Evolutionary conservation across 92 coral and sea anemone species (phyloP), one percentile per base, ranked within the genome.

Genomic region (Isaurus tuberculatus): DNA sequence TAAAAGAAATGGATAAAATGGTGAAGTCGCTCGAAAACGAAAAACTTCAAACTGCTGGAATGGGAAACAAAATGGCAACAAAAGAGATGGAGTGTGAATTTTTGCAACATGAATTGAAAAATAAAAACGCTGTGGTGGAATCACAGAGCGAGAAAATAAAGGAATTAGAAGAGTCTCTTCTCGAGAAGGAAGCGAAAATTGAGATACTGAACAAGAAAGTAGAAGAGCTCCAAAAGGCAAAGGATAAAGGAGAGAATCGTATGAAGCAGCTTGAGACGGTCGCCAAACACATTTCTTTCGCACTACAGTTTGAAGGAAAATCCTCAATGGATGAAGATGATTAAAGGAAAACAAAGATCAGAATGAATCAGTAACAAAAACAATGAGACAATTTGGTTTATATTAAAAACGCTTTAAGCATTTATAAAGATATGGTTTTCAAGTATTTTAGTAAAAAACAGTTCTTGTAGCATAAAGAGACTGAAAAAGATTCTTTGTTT

Each of bases 181-280:
- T 34, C 15, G 51, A 77, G 23, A 42, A 32, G 26, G 51, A 77
- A 33, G 32, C 49, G 1, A 31, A 49, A 9, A 43, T 58, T 9
- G 55, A 58, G 34, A 34, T 33, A 57, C 26, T 16, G 19, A 58
- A 23, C n/a, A 46, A 79, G 30, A 92, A 92, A 25, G 72, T 92
- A 0, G 70, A 86, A 44, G 87, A 87, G 55, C 80, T 92, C 67
- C 83, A 90, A 80, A 72, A 81, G 29, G 64, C 44, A 64, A 37
- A 77, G 43, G 27, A 65, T 5, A 88, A 73, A 13, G 93, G 70
- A 23, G 87, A 29, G 43, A 43, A 72, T 27, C 78, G 80, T 23
- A 79, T 83, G 10, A 92, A 89, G 43, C 82, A 88, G 17, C 84
- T 89, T 64, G 89, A 92, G 49, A 89, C 83, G 19, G 91, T 83